Percentiles rank a stretch among this genome's conserved stretches.
Conservation (phyloP, 2,797 vertebrate genomes). For the Bradypodion ventrale region DNA sequence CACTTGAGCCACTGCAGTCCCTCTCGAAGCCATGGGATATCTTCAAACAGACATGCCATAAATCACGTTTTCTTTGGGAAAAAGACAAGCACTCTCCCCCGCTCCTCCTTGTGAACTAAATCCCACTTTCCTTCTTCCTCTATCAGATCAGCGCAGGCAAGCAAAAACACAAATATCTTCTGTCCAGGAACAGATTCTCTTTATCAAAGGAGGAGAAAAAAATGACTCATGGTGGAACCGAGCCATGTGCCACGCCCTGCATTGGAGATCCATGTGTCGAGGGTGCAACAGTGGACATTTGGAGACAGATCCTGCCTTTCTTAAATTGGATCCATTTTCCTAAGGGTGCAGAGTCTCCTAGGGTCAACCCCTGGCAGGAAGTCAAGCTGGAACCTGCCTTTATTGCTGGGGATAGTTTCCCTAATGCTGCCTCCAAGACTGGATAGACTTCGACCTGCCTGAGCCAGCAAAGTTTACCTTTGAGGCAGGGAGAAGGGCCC, state of each 20-base stretch:
- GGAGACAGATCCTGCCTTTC: neutral
- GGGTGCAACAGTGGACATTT: neutral
- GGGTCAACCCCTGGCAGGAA: neutral
- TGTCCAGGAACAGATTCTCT: no score
- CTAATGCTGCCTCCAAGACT: no score
- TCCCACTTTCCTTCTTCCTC: neutral
- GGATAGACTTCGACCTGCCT: no score
- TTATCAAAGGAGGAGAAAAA: neutral
- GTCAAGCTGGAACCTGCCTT: neutral
- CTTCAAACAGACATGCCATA: no score
- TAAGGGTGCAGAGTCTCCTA: no score
- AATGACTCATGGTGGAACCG: neutral
- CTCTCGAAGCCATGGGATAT: no score
- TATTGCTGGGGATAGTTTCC: neutral
- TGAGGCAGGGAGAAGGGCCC: neutral
- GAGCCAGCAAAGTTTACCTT: neutral
- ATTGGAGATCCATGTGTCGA: neutral
- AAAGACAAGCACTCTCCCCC: neutral
- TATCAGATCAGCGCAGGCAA: accelerated
- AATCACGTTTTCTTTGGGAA: neutral
- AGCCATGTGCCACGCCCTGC: no score
- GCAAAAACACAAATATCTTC: neutral
- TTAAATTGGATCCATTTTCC: neutral
- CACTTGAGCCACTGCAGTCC: no score
- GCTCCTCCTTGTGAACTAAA: no score